Evolutionary conservation across 2,797 vertebrate species (phyloP).

Genomic region (Botia kubotai): DNA sequence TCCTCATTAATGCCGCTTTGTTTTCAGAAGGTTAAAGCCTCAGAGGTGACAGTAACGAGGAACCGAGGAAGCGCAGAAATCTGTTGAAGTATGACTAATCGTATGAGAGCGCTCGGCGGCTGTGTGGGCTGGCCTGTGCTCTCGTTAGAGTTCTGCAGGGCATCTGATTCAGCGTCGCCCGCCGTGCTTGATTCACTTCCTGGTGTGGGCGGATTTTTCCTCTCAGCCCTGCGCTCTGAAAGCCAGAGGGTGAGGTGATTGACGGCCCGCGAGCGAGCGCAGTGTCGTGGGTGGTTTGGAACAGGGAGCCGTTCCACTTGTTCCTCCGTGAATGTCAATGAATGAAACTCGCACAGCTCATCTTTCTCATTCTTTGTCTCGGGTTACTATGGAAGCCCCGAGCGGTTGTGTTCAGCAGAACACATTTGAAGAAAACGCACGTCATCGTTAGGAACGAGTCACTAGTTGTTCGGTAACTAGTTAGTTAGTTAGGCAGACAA

Average conservation of each 20-base stretch:
- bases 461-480: neutral
- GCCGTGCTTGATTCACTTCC: slow-evolving; percentile 59
- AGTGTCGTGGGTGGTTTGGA: slow-evolving; percentile 56
- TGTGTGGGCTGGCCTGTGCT: slow-evolving; percentile 46
- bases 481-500: neutral
- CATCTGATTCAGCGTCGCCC: slow-evolving; percentile 58
- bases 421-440: neutral
- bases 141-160: slow-evolving; percentile 58
- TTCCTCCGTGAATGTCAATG: slow-evolving; percentile 47
- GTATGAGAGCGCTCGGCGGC: slow-evolving; percentile 47
- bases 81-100: slow-evolving; percentile 59
- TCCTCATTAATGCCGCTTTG: slow-evolving; percentile 56
- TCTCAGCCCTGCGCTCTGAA: slow-evolving; percentile 38
- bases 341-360: slow-evolving; percentile 51
- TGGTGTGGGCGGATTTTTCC: slow-evolving; percentile 59
- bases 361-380: slow-evolving; percentile 38
- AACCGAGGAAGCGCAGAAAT: slow-evolving; percentile 49
- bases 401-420: neutral
- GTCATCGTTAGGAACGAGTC: neutral
- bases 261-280: slow-evolving; percentile 39
- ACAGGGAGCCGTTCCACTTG: slow-evolving; percentile 45
- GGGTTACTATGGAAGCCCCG: slow-evolving; percentile 16
- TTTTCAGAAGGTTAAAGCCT: slow-evolving; percentile 54
- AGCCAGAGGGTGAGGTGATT: slow-evolving; percentile 53
- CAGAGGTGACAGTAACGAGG: slow-evolving; percentile 53